Evolutionary conservation across 2,888 invertebrate species (phyloP), one percentile per base, ranked within the genome.

Genomic region (Perizoma affinitatum): DNA sequence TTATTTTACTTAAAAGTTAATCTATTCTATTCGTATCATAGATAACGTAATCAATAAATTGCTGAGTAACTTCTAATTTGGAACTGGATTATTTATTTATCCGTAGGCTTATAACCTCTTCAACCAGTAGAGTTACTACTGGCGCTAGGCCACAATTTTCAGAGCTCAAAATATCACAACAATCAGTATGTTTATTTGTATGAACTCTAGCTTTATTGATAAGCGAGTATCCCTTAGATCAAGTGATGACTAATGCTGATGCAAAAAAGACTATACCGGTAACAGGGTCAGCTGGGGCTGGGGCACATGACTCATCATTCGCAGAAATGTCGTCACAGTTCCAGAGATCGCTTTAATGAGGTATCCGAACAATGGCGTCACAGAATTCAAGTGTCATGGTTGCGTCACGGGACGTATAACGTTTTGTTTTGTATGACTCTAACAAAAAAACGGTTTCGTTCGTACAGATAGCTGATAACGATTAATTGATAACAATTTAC

Each of bases 271-370:
- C 64, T 77, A 76, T 75, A 78, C 74, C 68, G 69, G 75, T 70
- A 83, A 79, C 79, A 79, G 83, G 72, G 83, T 82, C 80, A 80
- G 75, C 77, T 76, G 76, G 75, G 72, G 73, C 77, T 76, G 76
- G 75, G 72, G 73, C 70, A 75, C 70, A 57, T 90, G 89, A 89
- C 65, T 88, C 90, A 89, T 72, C 66, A 71, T 84, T 85, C 80
- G 71, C 71, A 79, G 82, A 82, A 87, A 79, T 83, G 75, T 83
- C 84, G 87, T 88, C 88, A 87, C 84, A 83, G 65, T 86, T 86
- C 86, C 84, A 79, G 81, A 76, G 78, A 87, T 76, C 63, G 66
- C 53, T 61, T 58, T 70, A 68, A 66, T 68, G 60, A 66, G 65
- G 66, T 55, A 61, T 66, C 65, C 67, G 61, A 65, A 63, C 61